Evolutionary conservation across 2,113 vertebrate species (phyloP).

Genomic region (Engystomops pustulosus): DNA sequence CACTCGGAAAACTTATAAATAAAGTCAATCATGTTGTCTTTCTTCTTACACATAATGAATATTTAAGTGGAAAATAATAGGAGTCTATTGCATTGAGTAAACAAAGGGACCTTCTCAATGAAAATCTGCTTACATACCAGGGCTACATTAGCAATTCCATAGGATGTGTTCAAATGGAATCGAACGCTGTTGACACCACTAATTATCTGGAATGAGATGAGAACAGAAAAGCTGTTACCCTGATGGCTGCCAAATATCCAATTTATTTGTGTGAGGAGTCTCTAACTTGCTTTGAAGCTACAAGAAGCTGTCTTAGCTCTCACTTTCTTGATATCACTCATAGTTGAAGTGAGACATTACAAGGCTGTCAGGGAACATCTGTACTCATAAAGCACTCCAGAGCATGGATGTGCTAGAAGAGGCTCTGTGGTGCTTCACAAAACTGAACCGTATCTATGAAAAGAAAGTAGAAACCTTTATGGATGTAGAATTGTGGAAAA

Average conservation of each 20-base stretch:
- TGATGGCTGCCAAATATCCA: conserved; percentile 52
- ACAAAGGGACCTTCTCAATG: background rate
- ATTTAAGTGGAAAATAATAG: background rate
- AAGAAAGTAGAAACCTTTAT: background rate
- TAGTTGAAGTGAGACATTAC: conserved; percentile 10
- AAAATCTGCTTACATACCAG: conserved; percentile 30
- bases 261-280: conserved; percentile 48
- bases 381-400: background rate
- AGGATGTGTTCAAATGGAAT: conserved; percentile 38
- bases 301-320: conserved; percentile 8
- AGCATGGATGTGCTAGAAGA: background rate
- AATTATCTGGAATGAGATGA: conserved; percentile 53
- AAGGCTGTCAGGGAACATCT: background rate
- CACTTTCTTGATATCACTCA: conserved; percentile 16
- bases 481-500: background rate
- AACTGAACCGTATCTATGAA: background rate
- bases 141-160: conserved; percentile 38
- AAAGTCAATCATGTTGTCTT: background rate
- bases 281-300: conserved; percentile 29
- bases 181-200: conserved; percentile 46
- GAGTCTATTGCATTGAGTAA: background rate
- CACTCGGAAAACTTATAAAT: background rate
- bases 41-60: conserved; percentile 21
- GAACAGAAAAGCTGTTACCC: conserved; percentile 43
- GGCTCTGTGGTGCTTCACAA: background rate